Base-by-base conservation (phyloP, 2,888 invertebrate genomes). In the Tipula helvola region DNA sequence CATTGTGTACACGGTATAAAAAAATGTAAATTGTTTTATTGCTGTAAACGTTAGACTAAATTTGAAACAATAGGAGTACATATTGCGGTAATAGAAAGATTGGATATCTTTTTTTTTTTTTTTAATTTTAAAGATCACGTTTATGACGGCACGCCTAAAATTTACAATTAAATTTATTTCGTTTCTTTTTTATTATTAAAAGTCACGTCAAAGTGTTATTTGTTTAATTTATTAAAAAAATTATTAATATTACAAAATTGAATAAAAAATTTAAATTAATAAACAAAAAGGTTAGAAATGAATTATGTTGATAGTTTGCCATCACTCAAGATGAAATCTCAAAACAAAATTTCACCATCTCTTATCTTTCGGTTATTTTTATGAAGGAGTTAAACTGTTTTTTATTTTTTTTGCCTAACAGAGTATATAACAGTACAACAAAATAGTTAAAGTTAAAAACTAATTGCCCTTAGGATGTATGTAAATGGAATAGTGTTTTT, bases 141-240 rank as follows among this genome's bases (percentile, higher is more conserved):
- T 71, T 71, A 71, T 10, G 71, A 71, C 28, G 71, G 71, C 71
- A 71, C 71, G 71, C 71, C 71, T 71, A 71, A 71, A 71, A 71
- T 52, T 52, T 52, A 52, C 16, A 52, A 52, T 71, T 71, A 71
- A 71, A 8, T 28, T 71, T 28, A 71, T 28, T 71, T 71, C 10
- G n/a, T 10, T 71, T 28, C 4, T 71, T 28, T 57, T 57, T 16
- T 57, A 7, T 52, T 0, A 28, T 28, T 71, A 71, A 71, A 71
- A 71, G 71, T 71, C 71, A 71, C 71, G 71, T 71, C 71, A 71
- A 71, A 71, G 71, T 71, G 71, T 71, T 71, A 71, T 71, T 71
- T 71, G 71, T 71, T 71, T 71, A 71, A 71, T 71, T 71, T 71
- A 71, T 71, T 71, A 7, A 52, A 52, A 52, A 52, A 52, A 5